Evolutionary conservation across 2,888 invertebrate species (phyloP).

Genomic region (Xestia sexstrigata): DNA sequence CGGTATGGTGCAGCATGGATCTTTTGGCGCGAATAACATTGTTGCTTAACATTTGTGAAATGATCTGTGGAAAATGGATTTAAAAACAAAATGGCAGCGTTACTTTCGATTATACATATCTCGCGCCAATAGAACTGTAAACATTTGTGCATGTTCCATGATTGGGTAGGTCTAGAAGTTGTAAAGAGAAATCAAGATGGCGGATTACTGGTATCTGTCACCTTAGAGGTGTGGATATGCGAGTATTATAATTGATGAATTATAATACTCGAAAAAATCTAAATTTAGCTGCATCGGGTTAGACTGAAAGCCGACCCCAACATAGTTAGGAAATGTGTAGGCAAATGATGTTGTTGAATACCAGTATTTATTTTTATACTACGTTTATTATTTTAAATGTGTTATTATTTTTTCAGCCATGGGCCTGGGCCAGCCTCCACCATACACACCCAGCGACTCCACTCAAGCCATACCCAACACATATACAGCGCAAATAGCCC

Average conservation of each 20-base stretch:
- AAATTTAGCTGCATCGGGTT: background rate
- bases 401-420: conserved; percentile 40
- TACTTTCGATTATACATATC: background rate
- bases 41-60: background rate
- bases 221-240: background rate
- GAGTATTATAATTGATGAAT: too few relatives aligned
- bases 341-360: background rate
- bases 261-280: too few relatives aligned
- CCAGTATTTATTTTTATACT: background rate
- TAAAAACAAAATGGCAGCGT: background rate
- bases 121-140: background rate
- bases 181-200: background rate
- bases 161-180: background rate
- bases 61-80: background rate
- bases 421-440: conserved; percentile 66
- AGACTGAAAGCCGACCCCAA: background rate
- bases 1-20: background rate
- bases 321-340: background rate
- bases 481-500: background rate
- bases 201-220: background rate
- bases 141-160: background rate
- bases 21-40: background rate
- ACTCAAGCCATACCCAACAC: background rate
- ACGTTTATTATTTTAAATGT: background rate
- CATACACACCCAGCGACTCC: conserved; percentile 48